Conservation (phyloP, 2,888 invertebrate species). For the Dasypolia templi region DNA sequence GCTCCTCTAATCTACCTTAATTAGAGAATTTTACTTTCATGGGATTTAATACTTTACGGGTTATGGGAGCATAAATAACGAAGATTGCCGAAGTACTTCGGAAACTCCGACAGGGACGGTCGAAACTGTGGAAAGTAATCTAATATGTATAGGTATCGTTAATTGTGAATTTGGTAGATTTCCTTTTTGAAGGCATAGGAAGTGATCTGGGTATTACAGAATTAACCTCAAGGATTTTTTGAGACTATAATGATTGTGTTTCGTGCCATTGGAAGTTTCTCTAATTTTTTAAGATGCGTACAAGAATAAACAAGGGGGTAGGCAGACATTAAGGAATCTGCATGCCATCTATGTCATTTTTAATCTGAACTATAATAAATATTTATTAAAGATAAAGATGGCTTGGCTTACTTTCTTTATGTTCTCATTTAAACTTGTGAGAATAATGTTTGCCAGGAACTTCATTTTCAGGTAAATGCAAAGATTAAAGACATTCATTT, state of each 20-base stretch:
- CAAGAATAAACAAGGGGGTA: neutral
- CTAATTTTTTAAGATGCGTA: no score
- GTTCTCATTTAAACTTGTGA: neutral
- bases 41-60: conserved; percentile 48
- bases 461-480: neutral
- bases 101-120: conserved; percentile 26
- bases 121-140: conserved; percentile 48
- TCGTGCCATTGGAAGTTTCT: no score
- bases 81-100: conserved; percentile 48
- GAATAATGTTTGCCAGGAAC: neutral
- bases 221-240: no score
- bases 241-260: no score
- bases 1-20: conserved; percentile 28
- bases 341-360: neutral
- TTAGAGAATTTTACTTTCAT: conserved; percentile 58
- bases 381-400: no score
- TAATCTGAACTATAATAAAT: no score
- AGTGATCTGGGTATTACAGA: neutral
- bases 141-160: conserved; percentile 49
- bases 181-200: conserved; percentile 5
- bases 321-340: neutral
- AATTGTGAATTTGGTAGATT: conserved; percentile 35
- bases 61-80: conserved; percentile 60
- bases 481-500: neutral
- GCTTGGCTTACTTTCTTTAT: neutral